Conservation (phyloP, 2,888 invertebrate genomes). For the Drosophila subquinaria region DNA sequence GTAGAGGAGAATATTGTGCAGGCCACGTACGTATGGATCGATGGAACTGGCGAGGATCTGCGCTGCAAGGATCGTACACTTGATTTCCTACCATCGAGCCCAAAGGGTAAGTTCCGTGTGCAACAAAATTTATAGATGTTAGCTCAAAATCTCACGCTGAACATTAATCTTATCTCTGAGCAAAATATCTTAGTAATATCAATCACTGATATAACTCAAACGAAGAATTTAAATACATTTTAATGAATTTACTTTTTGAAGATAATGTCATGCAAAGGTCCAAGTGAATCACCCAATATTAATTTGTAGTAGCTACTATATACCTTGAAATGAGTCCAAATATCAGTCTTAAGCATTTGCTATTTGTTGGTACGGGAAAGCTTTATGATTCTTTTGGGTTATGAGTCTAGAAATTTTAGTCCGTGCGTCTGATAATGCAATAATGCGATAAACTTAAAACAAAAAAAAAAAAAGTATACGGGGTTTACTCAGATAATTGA, state of each 20-base stretch:
- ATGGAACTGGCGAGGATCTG: conserved; percentile 94
- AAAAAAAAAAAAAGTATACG: not conserved
- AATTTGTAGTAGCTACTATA: not conserved
- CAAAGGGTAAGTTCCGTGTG: conserved; percentile 88
- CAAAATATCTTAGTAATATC: not conserved
- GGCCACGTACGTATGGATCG: conserved; percentile 97
- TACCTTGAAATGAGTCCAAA: not conserved
- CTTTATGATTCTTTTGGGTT: not conserved
- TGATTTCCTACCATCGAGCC: conserved; percentile 91
- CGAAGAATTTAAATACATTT: not conserved
- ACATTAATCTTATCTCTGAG: not conserved
- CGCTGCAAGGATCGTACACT: conserved; percentile 95
- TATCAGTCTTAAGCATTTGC: not conserved
- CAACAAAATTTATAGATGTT: not conserved
- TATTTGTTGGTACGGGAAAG: too few species aligned
- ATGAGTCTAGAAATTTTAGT: conserved; percentile 14
- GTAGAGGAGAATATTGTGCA: conserved; percentile 91
- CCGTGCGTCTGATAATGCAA: conserved; percentile 59
- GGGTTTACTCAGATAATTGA: conserved; percentile 48
- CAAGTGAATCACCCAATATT: not conserved
- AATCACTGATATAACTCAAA: not conserved
- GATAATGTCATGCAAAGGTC: not conserved
- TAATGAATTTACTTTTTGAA: not conserved
- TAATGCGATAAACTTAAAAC: conserved; percentile 43
- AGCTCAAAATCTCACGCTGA: not conserved